phyloP scores from a whole-genome alignment of 2,888 invertebrate species.

The Bugulina stolonifera region DNA sequence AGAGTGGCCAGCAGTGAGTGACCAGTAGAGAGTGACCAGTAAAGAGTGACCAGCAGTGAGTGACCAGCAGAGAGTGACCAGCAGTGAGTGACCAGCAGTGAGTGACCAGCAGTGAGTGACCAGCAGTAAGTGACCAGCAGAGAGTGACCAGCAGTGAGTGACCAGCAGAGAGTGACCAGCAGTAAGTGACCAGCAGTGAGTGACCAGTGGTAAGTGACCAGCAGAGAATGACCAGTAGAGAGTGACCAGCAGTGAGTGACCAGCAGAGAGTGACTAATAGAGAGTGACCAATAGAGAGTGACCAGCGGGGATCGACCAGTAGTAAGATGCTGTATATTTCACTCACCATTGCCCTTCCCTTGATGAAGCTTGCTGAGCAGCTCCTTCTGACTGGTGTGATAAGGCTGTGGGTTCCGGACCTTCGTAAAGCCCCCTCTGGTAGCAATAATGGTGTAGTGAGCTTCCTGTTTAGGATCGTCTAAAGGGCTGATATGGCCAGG shows the following conservation, averaged over 20 bases:
- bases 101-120: background rate
- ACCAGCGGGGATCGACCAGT: too few species aligned
- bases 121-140: too few species aligned
- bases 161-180: background rate
- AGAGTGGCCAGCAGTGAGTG: background rate
- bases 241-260: background rate
- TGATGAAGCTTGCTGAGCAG: background rate
- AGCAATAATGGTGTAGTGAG: slow-evolving; percentile 4
- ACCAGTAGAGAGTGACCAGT: background rate
- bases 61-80: background rate
- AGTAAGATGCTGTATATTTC: too few species aligned
- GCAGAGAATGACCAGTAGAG: background rate
- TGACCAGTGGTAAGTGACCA: too few species aligned
- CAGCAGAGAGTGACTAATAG: background rate
- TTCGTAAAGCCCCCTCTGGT: slow-evolving; percentile 25
- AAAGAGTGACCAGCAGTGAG: background rate
- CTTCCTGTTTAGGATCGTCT: background rate
- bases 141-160: background rate
- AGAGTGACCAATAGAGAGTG: background rate
- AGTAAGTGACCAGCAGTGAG: background rate
- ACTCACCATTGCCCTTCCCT: slow-evolving; percentile 13
- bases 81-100: background rate
- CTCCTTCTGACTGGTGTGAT: background rate
- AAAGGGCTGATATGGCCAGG: background rate
- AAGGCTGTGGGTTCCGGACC: background rate